Percentiles rank a stretch among this genome's conserved stretches.
Evolutionary conservation across 2,888 invertebrate species (phyloP).

Genomic region (Drosophila tripunctata): DNA sequence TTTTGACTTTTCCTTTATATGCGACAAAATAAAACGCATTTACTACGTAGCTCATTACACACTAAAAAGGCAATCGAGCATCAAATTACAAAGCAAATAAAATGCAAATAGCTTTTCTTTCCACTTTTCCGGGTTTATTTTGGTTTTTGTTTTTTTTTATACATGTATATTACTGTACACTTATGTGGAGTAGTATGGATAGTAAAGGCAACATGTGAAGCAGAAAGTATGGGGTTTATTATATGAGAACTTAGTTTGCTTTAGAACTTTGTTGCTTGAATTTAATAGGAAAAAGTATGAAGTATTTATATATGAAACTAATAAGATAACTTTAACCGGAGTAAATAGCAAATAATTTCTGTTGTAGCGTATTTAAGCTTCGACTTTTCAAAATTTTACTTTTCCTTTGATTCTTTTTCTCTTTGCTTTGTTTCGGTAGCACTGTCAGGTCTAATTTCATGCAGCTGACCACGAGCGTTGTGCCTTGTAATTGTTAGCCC

Average conservation of each 20-base stretch:
- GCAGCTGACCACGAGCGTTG: slow-evolving; percentile 71
- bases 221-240: not conserved
- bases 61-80: slow-evolving; percentile 78
- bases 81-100: slow-evolving; percentile 78
- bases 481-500: slow-evolving; percentile 71
- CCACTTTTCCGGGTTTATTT: slow-evolving; percentile 32
- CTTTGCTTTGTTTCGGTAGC: slow-evolving; percentile 26
- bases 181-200: not conserved
- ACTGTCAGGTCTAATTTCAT: slow-evolving; percentile 71
- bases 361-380: slow-evolving; percentile 11
- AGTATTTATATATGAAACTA: too few relatives aligned
- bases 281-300: too few relatives aligned
- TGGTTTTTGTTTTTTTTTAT: slow-evolving; percentile 15
- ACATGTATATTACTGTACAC: slow-evolving; percentile 12
- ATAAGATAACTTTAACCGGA: too few relatives aligned
- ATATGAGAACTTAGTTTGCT: too few relatives aligned
- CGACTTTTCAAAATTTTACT: not conserved
- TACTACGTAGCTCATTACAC: slow-evolving; percentile 68
- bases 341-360: too few relatives aligned
- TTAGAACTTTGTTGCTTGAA: too few relatives aligned
- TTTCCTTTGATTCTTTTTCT: not conserved
- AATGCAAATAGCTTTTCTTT: slow-evolving; percentile 71
- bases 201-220: not conserved
- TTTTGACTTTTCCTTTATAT: slow-evolving; percentile 20
- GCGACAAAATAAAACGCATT: slow-evolving; percentile 63